Conservation (phyloP, 2,113 vertebrate species). For the Oncorhynchus gorbuscha region DNA sequence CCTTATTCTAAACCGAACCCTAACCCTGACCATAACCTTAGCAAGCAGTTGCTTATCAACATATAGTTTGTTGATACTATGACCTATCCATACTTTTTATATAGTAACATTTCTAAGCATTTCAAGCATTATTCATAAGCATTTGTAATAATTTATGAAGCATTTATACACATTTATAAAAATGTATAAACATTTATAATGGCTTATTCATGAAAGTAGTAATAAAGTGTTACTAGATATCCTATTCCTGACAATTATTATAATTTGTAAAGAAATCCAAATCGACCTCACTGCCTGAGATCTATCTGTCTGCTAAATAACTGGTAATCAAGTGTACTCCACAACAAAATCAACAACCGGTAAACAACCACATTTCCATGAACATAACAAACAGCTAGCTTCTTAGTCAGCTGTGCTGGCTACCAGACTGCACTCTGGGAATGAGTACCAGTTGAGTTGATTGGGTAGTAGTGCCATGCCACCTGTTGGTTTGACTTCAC, state of each 20-base stretch:
- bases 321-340: conserved; percentile 33
- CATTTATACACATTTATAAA: too few species aligned
- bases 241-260: background rate
- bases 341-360: conserved; percentile 18
- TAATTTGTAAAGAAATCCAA: conserved; percentile 26
- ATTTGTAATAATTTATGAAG: too few species aligned
- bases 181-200: too few species aligned
- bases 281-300: conserved; percentile 12
- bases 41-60: too few species aligned
- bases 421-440: conserved; percentile 7
- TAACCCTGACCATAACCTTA: too few species aligned
- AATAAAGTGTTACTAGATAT: too few species aligned
- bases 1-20: too few species aligned
- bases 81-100: too few species aligned
- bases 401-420: conserved; percentile 17
- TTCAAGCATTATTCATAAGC: too few species aligned
- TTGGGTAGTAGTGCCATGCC: conserved; percentile 64
- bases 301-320: conserved; percentile 5
- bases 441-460: conserved; percentile 6
- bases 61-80: background rate
- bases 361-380: background rate
- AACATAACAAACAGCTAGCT: background rate
- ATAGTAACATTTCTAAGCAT: too few species aligned
- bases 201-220: too few species aligned
- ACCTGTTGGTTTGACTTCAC: conserved; percentile 73